Percentiles rank a stretch among this genome's conserved stretches.
Conservation (phyloP, 2,888 invertebrate genomes). For the Graphium colonna region DNA sequence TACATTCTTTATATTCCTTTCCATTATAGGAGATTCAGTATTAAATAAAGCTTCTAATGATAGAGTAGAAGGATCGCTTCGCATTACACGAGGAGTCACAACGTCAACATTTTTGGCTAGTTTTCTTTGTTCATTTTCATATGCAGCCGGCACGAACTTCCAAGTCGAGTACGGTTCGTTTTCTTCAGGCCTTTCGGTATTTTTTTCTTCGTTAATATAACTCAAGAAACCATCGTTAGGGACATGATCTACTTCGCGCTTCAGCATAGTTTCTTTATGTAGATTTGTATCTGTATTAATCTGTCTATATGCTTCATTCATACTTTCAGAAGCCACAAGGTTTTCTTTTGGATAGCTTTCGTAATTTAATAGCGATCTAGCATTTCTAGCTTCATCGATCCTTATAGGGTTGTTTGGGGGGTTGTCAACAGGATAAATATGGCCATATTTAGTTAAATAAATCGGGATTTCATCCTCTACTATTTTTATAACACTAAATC, state of each 20-base stretch:
- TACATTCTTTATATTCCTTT: slow-evolving; percentile 45
- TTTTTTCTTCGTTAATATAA: slow-evolving; percentile 64
- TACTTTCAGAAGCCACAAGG: slow-evolving; percentile 71
- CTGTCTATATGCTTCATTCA: slow-evolving; percentile 71
- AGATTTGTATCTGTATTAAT: slow-evolving; percentile 44
- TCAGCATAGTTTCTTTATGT: slow-evolving; percentile 32
- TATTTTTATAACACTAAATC: slow-evolving; percentile 84
- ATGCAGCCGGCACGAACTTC: slow-evolving; percentile 75
- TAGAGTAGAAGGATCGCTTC: slow-evolving; percentile 82
- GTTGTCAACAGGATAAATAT: slow-evolving; percentile 71
- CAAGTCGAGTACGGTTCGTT: slow-evolving; percentile 46
- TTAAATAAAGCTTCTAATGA: slow-evolving; percentile 84
- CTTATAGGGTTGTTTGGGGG: slow-evolving; percentile 71
- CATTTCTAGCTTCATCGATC: slow-evolving; percentile 74
- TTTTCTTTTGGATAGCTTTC: slow-evolving; percentile 65
- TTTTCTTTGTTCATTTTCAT: slow-evolving; percentile 58
- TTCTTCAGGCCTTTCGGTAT: slow-evolving; percentile 44
- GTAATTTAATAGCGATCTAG: slow-evolving; percentile 61
- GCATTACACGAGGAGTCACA: slow-evolving; percentile 57
- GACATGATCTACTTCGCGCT: slow-evolving; percentile 46
- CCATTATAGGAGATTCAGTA: slow-evolving; percentile 64
- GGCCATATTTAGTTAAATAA: slow-evolving; percentile 69
- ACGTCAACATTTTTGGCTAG: slow-evolving; percentile 56
- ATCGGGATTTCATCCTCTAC: slow-evolving; percentile 81
- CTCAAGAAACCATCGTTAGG: slow-evolving; percentile 58